Percentiles rank a stretch among this genome's conserved stretches.
These are phyloP conservation scores for Rhinophrynus dorsalis DNA, from an alignment of 2,797 vertebrate species.

Conservation along the genomic window DNA sequence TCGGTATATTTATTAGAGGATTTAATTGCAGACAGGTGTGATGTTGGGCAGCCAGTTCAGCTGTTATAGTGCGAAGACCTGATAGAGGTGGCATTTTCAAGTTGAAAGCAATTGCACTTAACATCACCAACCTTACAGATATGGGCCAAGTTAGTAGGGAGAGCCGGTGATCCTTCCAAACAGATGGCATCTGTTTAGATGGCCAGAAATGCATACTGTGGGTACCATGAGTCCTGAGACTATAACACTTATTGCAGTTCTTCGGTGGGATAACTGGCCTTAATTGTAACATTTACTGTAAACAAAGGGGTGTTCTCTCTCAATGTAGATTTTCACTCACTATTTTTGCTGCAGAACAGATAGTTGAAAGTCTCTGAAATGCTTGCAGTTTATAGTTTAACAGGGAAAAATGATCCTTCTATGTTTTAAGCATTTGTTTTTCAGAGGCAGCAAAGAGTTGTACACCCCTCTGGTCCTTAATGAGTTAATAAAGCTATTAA, in stretches of 20 bases:
- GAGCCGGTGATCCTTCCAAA: conserved; percentile 8
- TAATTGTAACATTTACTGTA: too few species aligned
- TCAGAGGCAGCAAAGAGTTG: too few species aligned
- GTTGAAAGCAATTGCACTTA: neutral
- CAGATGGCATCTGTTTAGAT: too few species aligned
- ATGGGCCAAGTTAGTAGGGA: conserved; percentile 1
- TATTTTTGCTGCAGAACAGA: too few species aligned
- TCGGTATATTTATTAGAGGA: conserved; percentile 5
- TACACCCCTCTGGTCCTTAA: too few species aligned
- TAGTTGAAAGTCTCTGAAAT: too few species aligned
- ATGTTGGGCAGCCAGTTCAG: neutral
- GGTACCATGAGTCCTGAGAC: neutral
- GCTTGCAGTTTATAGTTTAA: too few species aligned
- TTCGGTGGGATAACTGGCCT: neutral
- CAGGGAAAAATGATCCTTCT: too few species aligned
- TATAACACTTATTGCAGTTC: neutral
- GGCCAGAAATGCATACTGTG: neutral
- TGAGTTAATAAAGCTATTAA: too few species aligned
- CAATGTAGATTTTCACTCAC: neutral
- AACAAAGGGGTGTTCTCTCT: too few species aligned
- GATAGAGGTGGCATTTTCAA: neutral
- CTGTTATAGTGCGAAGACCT: conserved; percentile 9
- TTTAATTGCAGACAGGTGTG: conserved; percentile 31
- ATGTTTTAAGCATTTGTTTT: too few species aligned
- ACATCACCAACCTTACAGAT: neutral